Conservation (phyloP, 2,797 vertebrate genomes). For the Crenuchus spilurus region DNA sequence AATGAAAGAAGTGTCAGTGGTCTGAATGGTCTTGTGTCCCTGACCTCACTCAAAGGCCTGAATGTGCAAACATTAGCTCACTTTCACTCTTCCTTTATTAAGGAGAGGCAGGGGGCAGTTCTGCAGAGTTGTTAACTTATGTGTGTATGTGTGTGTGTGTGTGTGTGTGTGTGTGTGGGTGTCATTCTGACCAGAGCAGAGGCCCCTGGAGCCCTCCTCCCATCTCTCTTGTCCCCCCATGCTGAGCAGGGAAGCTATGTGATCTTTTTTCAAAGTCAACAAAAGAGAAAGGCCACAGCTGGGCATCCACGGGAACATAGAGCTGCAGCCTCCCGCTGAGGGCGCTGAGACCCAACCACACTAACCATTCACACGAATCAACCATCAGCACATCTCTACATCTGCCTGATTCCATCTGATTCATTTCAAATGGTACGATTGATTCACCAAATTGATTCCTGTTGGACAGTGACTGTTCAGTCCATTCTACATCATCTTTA, state of each 20-base stretch:
- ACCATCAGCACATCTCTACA: constrained; percentile 24
- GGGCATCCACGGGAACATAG: constrained; percentile 65
- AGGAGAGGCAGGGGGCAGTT: constrained; percentile 14
- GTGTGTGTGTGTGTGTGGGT: constrained; percentile 48
- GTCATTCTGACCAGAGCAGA: constrained; percentile 66
- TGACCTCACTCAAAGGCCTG: too few species aligned
- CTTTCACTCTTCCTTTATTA: constrained; percentile 41
- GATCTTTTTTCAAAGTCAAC: constrained; percentile 81
- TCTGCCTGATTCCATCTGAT: constrained; percentile 24
- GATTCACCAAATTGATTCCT: too few species aligned
- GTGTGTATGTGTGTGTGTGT: constrained; percentile 35
- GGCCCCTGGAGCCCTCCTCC: constrained; percentile 60
- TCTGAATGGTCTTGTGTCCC: too few species aligned
- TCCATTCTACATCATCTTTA: too few species aligned
- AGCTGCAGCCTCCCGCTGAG: constrained; percentile 78
- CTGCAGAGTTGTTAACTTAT: constrained; percentile 37
- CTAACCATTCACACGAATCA: constrained; percentile 47
- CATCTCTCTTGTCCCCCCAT: constrained; percentile 47
- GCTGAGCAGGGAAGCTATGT: constrained; percentile 75
- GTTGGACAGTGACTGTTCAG: too few species aligned
- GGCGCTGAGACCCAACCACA: constrained; percentile 49
- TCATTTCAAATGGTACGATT: not conserved
- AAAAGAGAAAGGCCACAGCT: constrained; percentile 76
- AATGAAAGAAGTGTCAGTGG: too few species aligned
- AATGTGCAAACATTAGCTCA: constrained; percentile 51